A percentile compares a stretch with the other conserved stretches of the same genome.
These are phyloP conservation scores for Girardinus metallicus DNA, from an alignment of 2,797 vertebrate genomes.

Conservation along the genomic window DNA sequence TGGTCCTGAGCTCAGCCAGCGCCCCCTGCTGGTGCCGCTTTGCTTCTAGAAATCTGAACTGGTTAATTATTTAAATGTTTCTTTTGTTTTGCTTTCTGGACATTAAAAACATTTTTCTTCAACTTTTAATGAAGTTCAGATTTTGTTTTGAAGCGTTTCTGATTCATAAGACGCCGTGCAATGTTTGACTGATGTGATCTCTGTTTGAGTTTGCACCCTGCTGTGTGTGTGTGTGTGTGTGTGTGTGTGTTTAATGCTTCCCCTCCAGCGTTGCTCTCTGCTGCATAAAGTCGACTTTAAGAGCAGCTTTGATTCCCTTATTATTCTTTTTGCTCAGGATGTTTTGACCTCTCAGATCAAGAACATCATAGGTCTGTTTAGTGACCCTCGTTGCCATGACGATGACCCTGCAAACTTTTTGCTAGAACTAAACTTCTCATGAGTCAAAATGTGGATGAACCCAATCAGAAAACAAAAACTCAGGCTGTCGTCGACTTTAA, in stretches of 20 bases:
- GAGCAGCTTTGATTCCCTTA: conserved; percentile 19
- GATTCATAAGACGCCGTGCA: conserved; percentile 3
- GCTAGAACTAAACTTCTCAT: not conserved
- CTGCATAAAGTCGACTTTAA: conserved; percentile 14
- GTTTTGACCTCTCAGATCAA: conserved; percentile 6
- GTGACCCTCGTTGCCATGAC: not conserved
- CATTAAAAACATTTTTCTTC: not conserved
- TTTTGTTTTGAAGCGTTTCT: conserved; percentile 18
- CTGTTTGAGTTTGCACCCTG: conserved; percentile 12
- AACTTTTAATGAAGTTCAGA: conserved; percentile 1
- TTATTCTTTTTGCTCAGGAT: not conserved
- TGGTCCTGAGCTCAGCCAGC: not conserved
- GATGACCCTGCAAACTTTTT: not conserved
- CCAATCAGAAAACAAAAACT: not conserved
- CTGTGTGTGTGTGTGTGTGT: conserved; percentile 17
- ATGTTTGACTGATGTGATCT: conserved; percentile 26
- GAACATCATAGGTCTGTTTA: not conserved
- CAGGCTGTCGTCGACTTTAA: too few relatives aligned
- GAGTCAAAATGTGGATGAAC: not conserved
- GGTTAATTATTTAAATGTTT: not conserved
- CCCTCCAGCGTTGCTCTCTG: conserved; percentile 8
- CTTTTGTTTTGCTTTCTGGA: not conserved
- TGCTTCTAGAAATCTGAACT: not conserved
- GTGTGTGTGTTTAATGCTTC: conserved; percentile 19
- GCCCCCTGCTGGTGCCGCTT: not conserved